phyloP scores from a whole-genome alignment of 1,140 invertebrate species.

The Drosophila prosaltans region DNA sequence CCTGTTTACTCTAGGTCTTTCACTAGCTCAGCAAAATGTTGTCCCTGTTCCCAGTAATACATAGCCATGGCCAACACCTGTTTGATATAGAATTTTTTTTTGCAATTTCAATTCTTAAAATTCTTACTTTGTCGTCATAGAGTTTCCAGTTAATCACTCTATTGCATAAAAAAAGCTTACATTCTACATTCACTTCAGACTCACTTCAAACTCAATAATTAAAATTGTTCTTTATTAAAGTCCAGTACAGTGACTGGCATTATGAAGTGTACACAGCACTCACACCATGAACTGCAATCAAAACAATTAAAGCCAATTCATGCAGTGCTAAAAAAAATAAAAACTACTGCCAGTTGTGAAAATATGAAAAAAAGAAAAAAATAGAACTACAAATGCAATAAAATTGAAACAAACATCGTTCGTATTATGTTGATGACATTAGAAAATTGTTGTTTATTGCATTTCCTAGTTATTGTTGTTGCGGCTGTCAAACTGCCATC shows the following conservation, averaged over 20 bases:
- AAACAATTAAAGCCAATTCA: slow-evolving; percentile 80
- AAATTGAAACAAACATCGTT: slow-evolving; percentile 54
- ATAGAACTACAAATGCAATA: slow-evolving; percentile 35
- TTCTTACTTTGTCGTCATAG: slow-evolving; percentile 2
- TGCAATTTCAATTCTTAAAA: not conserved
- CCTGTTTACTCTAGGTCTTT: no score
- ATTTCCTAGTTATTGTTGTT: slow-evolving; percentile 64
- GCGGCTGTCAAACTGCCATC: slow-evolving; percentile 18
- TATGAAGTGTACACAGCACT: slow-evolving; percentile 37
- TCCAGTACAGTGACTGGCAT: slow-evolving; percentile 7
- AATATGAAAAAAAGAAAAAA: slow-evolving; percentile 23
- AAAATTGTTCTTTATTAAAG: slow-evolving; percentile 59
- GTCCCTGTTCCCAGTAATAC: not conserved
- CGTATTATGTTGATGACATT: slow-evolving; percentile 71
- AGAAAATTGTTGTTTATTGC: slow-evolving; percentile 81
- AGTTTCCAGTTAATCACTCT: slow-evolving; percentile 12
- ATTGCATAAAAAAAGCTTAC: slow-evolving; percentile 25
- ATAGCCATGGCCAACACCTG: slow-evolving; percentile 1
- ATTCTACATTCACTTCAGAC: slow-evolving; percentile 21
- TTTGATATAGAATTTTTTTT: not conserved
- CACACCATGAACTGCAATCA: slow-evolving; percentile 77
- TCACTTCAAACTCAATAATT: slow-evolving; percentile 48
- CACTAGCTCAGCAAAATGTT: not conserved
- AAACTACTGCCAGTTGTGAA: slow-evolving; percentile 41
- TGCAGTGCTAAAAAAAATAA: slow-evolving; percentile 53